phyloP scores from a whole-genome alignment of 1,140 invertebrate genomes.

The Diplogasteroides magnus region DNA sequence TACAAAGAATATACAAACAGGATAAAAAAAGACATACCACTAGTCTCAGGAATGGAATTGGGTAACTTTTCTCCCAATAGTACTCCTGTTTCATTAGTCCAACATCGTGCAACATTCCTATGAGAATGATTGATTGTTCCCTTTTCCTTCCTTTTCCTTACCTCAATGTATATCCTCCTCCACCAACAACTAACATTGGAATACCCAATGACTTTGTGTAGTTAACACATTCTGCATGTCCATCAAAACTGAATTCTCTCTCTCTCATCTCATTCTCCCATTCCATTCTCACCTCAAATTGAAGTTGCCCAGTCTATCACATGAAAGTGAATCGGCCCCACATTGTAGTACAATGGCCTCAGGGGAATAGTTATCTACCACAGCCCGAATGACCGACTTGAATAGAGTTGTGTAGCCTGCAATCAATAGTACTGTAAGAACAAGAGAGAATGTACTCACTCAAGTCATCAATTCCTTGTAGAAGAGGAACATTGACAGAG shows the following conservation, averaged over 20 bases:
- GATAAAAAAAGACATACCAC: slow-evolving; percentile 58
- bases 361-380: slow-evolving; percentile 93
- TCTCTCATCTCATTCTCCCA: not conserved
- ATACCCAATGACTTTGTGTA: slow-evolving; percentile 90
- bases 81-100: slow-evolving; percentile 96
- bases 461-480: slow-evolving; percentile 90
- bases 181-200: slow-evolving; percentile 87
- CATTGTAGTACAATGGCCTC: slow-evolving; percentile 95
- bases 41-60: slow-evolving; percentile 84
- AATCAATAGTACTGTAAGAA: slow-evolving; percentile 25
- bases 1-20: not conserved
- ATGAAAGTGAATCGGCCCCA: slow-evolving; percentile 92
- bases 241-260: slow-evolving; percentile 69
- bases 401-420: slow-evolving; percentile 77
- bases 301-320: slow-evolving; percentile 84
- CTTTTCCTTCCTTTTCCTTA: no score
- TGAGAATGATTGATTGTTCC: no score
- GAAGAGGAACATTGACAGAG: slow-evolving; percentile 90
- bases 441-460: slow-evolving; percentile 60
- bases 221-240: slow-evolving; percentile 90
- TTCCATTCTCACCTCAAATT: slow-evolving; percentile 57
- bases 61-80: slow-evolving; percentile 66
- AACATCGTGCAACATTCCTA: slow-evolving; percentile 92
- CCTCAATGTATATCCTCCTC: slow-evolving; percentile 91
- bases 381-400: slow-evolving; percentile 79